Conservation (phyloP, 2,888 invertebrate genomes). For the Ochropleura plecta region DNA sequence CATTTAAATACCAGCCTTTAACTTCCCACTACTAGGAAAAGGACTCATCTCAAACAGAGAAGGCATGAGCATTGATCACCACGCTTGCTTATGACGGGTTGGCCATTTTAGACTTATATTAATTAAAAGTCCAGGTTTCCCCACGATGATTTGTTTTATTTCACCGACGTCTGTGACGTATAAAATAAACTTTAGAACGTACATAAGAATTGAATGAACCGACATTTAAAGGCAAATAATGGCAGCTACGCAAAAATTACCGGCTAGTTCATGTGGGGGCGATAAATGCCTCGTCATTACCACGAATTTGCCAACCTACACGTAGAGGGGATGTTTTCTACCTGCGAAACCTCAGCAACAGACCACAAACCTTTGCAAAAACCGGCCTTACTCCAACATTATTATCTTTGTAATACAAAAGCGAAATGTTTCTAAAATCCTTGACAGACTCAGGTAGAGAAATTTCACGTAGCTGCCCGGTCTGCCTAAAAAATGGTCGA, state of each 20-base stretch:
- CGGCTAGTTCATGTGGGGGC: neutral
- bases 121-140: no score
- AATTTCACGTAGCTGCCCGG: slow-evolving; percentile 71
- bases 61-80: no score
- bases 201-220: no score
- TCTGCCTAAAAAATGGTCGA: slow-evolving; percentile 75
- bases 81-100: no score
- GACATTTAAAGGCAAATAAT: no score
- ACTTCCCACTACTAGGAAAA: no score
- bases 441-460: slow-evolving; percentile 76
- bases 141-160: no score
- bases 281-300: slow-evolving; percentile 12
- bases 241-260: neutral
- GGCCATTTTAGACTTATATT: no score
- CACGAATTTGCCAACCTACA: neutral
- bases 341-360: slow-evolving; percentile 19
- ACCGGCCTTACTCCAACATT: slow-evolving; percentile 10
- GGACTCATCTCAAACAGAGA: no score
- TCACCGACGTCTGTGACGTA: no score
- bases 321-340: slow-evolving; percentile 10
- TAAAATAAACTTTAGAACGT: no score
- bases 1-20: no score
- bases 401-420: slow-evolving; percentile 42
- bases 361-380: slow-evolving; percentile 30
- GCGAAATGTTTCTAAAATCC: slow-evolving; percentile 60